These are phyloP conservation scores for Sclerurus mexicanus DNA, from an alignment of 2,113 vertebrate species.

Conservation along the genomic window DNA sequence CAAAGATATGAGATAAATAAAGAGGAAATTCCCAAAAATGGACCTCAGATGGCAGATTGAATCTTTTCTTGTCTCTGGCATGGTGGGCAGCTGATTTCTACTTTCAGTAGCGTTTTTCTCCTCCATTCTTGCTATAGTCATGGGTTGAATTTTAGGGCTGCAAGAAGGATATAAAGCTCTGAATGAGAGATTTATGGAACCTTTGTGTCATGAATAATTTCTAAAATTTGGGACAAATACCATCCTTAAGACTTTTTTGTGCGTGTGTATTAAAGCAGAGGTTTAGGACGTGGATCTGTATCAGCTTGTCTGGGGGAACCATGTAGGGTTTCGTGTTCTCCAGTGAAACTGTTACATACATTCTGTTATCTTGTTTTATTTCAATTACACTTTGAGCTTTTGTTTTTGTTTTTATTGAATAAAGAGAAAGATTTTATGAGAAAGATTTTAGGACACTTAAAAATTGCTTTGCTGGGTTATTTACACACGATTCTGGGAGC, in stretches of 20 bases:
- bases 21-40: neutral
- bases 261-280: neutral
- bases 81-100: neutral
- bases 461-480: neutral
- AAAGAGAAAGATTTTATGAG: neutral
- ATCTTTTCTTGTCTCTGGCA: neutral
- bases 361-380: neutral
- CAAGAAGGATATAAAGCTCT: neutral
- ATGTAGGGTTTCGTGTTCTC: neutral
- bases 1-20: neutral
- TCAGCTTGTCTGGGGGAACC: neutral
- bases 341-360: neutral
- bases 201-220: fast-evolving
- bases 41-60: neutral
- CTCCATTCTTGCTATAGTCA: neutral
- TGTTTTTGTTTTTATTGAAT: fast-evolving
- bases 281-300: neutral
- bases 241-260: neutral
- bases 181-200: neutral
- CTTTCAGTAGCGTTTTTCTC: neutral
- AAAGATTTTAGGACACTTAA: neutral
- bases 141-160: neutral
- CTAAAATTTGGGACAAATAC: neutral
- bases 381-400: neutral
- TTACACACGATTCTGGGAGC: neutral